Base-by-base conservation (phyloP, 30 jellyfish, hydroid and myxozoan species). In the Turritopsis rubra region DNA sequence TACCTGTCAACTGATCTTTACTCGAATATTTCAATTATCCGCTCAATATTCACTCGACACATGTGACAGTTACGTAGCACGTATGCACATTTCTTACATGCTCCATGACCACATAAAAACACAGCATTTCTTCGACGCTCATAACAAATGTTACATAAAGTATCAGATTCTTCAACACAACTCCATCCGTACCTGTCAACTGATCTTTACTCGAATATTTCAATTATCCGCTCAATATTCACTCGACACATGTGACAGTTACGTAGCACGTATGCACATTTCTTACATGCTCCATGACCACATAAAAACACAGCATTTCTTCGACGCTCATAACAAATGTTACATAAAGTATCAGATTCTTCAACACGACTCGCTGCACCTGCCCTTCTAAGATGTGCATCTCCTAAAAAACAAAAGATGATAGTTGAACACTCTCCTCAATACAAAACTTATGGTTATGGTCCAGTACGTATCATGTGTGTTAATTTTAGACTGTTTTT, bases 61-160 rank as follows among this genome's bases (percentile, higher is more conserved):
- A 74, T 74, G 71, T 74, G 82, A 29, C 82, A 74, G 16, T 74
- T 19, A 21, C 65, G 65, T 8, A 74, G 54, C 41, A 52, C 82
- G 24, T 74, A 29, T 19, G 82, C 54, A 71, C 82, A 74, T n/a
- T 24, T 29, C n/a, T 23, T 74, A 74, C 82, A 74, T 19, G 65
- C 54, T 9, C 65, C 65, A 29, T 74, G 82, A 7, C 82, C 82
- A n/a, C 82, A 74, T 13, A 24, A 71, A 24, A 74, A 74, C 9
- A 29, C 82, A 9, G 54, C 65, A n/a, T 74, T 74, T 24, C 60
- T 26, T 24, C 65, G 82, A 23, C 82, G 82, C 24, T 74, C 82
- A 29, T 7, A 74, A n/a, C 82, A 74, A 0, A 74, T 74, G 65
- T 24, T 74, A 29, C 82, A 74, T 52, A 74, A 18, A 9, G 28